A percentile compares a stretch with the other conserved stretches of the same genome.
Evolutionary conservation across 2,113 vertebrate genomes (phyloP).

Genomic region (Sigmodon hispidus): DNA sequence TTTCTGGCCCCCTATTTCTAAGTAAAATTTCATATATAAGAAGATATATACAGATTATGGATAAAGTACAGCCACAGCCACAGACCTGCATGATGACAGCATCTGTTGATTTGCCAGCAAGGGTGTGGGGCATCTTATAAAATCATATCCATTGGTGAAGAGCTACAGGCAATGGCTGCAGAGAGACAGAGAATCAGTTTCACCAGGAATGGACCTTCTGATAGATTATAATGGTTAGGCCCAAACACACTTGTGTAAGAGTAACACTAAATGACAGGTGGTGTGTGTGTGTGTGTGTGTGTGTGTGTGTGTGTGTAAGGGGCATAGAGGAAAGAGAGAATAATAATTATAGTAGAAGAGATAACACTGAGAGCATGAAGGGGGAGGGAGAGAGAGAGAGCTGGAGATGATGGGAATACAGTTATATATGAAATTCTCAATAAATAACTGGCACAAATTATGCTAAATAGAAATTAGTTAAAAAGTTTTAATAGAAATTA

Average conservation of each 20-base stretch:
- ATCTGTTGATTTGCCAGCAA: fast-evolving
- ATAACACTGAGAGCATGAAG: not conserved
- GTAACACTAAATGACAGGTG: not conserved
- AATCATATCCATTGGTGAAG: not conserved
- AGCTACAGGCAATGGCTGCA: not conserved
- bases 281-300: not conserved
- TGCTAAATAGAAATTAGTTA: not conserved
- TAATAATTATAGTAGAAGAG: not conserved
- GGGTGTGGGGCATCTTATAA: not conserved
- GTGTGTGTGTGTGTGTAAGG: not conserved
- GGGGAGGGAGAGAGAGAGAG: not conserved
- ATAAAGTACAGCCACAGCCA: not conserved
- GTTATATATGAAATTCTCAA: not conserved
- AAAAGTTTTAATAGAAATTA: not conserved
- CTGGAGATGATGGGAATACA: not conserved
- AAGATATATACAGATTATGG: not conserved
- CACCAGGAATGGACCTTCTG: not conserved
- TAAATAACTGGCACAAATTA: not conserved
- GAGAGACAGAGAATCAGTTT: not conserved
- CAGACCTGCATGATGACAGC: not conserved
- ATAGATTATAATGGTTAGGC: not conserved
- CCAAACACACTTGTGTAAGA: not conserved
- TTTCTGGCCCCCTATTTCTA: not conserved
- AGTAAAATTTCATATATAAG: not conserved
- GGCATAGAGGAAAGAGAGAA: not conserved